Conservation (phyloP, 92 coral and sea anemone species). For the Umimayanthus kanabou region DNA sequence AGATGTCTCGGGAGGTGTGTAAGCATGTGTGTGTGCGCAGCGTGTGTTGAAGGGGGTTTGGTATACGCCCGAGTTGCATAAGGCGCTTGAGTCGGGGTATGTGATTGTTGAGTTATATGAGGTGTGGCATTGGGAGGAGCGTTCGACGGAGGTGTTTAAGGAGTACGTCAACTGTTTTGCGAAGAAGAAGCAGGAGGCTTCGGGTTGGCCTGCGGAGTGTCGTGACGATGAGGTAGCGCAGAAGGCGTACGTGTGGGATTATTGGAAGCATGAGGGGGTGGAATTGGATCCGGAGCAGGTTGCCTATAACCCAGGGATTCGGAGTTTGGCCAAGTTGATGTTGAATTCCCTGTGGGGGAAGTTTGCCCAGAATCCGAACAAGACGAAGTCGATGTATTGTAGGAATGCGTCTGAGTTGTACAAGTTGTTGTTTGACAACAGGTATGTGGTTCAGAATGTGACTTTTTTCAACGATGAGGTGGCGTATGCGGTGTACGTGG, state of each 20-base stretch:
- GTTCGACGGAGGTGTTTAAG: neutral
- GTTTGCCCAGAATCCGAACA: neutral
- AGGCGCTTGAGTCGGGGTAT: constrained; percentile 49
- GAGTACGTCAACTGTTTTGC: no score
- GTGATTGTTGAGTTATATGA: neutral
- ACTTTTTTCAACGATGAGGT: neutral
- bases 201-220: no score
- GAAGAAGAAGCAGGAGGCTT: no score
- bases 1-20: constrained; percentile 29
- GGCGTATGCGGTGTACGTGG: neutral
- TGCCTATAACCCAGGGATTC: neutral
- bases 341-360: neutral
- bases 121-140: constrained; percentile 50
- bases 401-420: neutral
- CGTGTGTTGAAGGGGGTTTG: constrained; percentile 56
- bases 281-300: neutral
- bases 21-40: constrained; percentile 36
- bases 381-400: neutral
- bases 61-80: constrained; percentile 44
- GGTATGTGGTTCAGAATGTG: neutral
- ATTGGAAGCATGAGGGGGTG: no score
- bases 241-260: no score
- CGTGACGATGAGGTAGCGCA: no score
- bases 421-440: neutral
- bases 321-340: neutral